These are phyloP conservation scores for Argya squamiceps DNA, from an alignment of 2,797 vertebrate genomes.

Conservation along the genomic window DNA sequence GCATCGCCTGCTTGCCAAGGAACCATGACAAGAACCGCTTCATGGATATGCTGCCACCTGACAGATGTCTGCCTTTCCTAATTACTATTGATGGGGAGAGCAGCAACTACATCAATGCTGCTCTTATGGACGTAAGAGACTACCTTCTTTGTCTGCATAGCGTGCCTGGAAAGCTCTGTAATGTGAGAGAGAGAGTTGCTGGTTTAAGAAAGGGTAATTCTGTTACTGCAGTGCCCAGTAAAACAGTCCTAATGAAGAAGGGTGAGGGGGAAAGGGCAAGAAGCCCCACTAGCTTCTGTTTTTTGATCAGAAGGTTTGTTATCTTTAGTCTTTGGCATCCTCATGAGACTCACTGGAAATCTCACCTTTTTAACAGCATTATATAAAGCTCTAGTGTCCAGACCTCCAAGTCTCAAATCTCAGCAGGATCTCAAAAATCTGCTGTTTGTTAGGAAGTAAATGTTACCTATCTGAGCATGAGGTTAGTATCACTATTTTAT, in stretches of 20 bases:
- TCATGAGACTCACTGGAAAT: neutral
- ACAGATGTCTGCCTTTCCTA: constrained; percentile 98
- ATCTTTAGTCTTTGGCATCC: neutral
- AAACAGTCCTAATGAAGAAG: constrained; percentile 15
- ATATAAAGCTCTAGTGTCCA: neutral
- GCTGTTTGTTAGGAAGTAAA: neutral
- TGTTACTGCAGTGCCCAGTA: neutral
- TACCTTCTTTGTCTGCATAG: constrained; percentile 58
- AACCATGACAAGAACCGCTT: constrained; percentile 99
- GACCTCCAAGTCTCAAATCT: neutral
- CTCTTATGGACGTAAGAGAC: constrained; percentile 88
- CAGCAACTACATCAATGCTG: constrained; percentile 98
- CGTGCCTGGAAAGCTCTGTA: constrained; percentile 21
- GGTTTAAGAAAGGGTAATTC: constrained; percentile 33
- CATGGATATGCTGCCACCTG: constrained; percentile 97
- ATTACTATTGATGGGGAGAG: constrained; percentile 99
- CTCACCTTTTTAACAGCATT: neutral
- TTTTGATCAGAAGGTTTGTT: neutral
- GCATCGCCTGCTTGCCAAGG: constrained; percentile 96
- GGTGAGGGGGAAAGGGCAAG: neutral
- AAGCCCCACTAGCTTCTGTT: neutral
- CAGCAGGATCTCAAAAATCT: neutral
- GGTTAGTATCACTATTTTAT: neutral
- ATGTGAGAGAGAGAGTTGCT: neutral
- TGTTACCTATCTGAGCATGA: neutral